These are phyloP conservation scores for Aythya baeri DNA, from an alignment of 2,113 vertebrate genomes.

Conservation along the genomic window DNA sequence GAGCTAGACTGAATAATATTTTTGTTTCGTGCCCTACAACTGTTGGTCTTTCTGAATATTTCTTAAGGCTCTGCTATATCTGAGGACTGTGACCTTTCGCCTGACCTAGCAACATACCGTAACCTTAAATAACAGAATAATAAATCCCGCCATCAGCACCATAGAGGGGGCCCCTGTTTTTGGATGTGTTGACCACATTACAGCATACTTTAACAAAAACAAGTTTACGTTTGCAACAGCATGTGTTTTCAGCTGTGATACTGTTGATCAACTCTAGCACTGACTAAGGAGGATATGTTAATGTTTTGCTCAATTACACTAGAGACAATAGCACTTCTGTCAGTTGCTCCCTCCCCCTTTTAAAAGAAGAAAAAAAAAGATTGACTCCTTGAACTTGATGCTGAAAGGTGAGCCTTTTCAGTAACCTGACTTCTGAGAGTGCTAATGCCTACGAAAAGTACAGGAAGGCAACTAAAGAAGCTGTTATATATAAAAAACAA, in stretches of 20 bases:
- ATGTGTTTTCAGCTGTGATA: background rate
- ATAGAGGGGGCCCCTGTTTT: background rate
- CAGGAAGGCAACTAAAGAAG: background rate
- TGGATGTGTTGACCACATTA: constrained; percentile 13
- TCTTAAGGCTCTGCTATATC: background rate
- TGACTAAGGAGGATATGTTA: background rate
- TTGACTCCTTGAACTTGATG: background rate
- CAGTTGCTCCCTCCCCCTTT: background rate
- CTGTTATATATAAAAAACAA: background rate
- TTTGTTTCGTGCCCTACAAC: background rate
- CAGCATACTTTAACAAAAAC: background rate
- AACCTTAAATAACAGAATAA: constrained; percentile 30
- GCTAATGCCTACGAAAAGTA: background rate
- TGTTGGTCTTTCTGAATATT: background rate
- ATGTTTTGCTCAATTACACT: background rate
- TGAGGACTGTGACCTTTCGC: background rate
- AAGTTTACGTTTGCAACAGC: constrained; percentile 2
- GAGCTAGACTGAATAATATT: constrained; percentile 11
- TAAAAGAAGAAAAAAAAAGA: background rate
- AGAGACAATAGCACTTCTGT: background rate
- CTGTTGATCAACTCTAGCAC: background rate
- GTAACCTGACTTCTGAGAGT: background rate
- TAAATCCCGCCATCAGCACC: constrained; percentile 33
- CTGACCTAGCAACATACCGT: constrained; percentile 3
- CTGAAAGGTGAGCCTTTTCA: background rate